Conservation (phyloP, 2,797 vertebrate genomes). For the Acrossocheilus fasciatus region DNA sequence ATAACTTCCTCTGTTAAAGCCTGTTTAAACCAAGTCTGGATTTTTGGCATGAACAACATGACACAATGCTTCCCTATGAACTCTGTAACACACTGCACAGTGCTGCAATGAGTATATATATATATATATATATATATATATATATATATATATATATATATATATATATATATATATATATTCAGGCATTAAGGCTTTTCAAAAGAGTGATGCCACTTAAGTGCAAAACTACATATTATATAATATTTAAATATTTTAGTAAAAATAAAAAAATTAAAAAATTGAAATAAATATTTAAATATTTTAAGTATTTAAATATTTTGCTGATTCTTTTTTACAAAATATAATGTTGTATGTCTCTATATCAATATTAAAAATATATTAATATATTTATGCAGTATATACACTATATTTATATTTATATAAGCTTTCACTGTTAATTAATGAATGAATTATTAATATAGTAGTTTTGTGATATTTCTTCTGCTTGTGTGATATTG, state of each 20-base stretch:
- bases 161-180: background rate
- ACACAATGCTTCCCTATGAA: background rate
- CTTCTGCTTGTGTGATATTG: background rate
- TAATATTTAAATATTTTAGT: background rate
- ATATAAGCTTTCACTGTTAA: too few relatives aligned
- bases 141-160: slow-evolving; percentile 1
- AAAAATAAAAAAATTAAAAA: too few relatives aligned
- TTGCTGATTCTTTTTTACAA: too few relatives aligned
- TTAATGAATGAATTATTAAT: background rate
- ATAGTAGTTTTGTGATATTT: background rate
- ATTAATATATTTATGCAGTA: too few relatives aligned
- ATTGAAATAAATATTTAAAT: too few relatives aligned
- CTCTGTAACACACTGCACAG: background rate
- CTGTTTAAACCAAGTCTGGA: background rate
- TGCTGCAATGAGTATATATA: background rate
- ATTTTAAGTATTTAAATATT: too few relatives aligned
- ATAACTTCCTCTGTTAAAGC: background rate
- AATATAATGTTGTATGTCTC: too few relatives aligned
- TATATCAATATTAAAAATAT: too few relatives aligned
- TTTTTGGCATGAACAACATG: background rate
- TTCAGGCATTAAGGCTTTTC: background rate
- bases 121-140: background rate
- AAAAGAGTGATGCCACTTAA: background rate
- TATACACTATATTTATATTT: too few relatives aligned
- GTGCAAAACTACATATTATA: background rate